Base-by-base conservation (phyloP, 2,797 vertebrate genomes). In the Mareca penelope region DNA sequence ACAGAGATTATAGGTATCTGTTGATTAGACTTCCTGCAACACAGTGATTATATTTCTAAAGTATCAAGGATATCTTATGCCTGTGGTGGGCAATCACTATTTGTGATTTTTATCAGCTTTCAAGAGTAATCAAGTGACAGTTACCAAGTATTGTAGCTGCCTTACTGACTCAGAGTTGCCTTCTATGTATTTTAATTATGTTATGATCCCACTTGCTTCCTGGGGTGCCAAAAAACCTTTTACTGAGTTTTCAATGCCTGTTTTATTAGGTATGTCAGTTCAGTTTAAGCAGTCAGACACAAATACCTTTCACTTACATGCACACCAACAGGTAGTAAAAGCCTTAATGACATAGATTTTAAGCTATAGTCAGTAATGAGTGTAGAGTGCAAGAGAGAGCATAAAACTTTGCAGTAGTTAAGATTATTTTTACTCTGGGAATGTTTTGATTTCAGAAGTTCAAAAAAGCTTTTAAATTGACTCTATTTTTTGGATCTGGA, bases 21-120 rank as follows among this genome's bases (percentile, higher is more conserved):
- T 80, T 97, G 96, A 97, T 96, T 96, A 96, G 96, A 90, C 91
- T 88, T 97, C 88, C 80, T 87, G 87, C 55, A 91, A 95, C 79
- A 90, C 82, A 70, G 82, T 90, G 94, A 97, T 96, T 97, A 85
- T 90, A 59, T 92, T 97, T 92, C 90, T 88, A 69, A 97, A 85
- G 59, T 60, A 79, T 68, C 12, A 79, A 96, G 63, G 53, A 50
- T 77, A 75, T 59, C 69, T 93, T 90, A 80, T 83, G 87, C 95
- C 90, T 80, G 90, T 39, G 87, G 96, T 82, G 88, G 93, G 89
- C 94, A 97, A 95, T 97, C 88, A 89, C 61, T 42, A 23, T 55
- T 94, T 93, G 89, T 94, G 94, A 96, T 95, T 94, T 96, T 76
- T 60, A 83, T 93, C 84, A 92, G 78, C 63, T 94, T 89, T 93